Conservation (phyloP, 2,113 vertebrate species). For the Chitala chitala region DNA sequence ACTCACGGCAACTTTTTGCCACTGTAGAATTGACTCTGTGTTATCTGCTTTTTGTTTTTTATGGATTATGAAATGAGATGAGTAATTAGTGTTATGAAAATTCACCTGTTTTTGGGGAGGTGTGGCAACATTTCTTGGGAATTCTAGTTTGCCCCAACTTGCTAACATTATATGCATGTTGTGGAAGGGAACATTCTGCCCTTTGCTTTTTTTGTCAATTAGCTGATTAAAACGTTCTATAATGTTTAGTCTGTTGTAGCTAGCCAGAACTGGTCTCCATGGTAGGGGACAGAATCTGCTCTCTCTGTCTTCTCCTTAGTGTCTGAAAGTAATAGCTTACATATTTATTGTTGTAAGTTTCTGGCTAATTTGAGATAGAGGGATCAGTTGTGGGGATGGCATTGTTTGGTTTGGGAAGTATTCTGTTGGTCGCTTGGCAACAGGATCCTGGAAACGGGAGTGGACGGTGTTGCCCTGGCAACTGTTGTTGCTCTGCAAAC, state of each 20-base stretch:
- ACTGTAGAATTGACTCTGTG: not conserved
- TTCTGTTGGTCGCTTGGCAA: slow-evolving; percentile 83
- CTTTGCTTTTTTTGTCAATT: slow-evolving; percentile 33
- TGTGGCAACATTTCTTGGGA: slow-evolving; percentile 36
- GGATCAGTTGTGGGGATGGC: slow-evolving; percentile 75
- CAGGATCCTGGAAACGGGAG: slow-evolving; percentile 81
- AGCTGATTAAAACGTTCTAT: slow-evolving; percentile 20
- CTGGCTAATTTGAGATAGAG: slow-evolving; percentile 77
- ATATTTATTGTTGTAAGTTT: slow-evolving; percentile 80
- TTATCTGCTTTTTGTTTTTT: not conserved
- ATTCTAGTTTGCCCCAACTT: slow-evolving; percentile 27
- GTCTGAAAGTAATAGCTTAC: slow-evolving; percentile 83
- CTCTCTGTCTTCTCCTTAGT: slow-evolving; percentile 43
- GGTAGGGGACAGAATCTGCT: slow-evolving; percentile 58
- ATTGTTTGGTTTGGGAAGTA: slow-evolving; percentile 99
- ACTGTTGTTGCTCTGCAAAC: slow-evolving; percentile 93
- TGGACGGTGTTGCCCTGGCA: slow-evolving; percentile 82
- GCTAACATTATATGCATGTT: slow-evolving; percentile 19
- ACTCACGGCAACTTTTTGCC: slow-evolving; percentile 20
- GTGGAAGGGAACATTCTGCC: slow-evolving; percentile 36
- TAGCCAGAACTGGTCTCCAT: slow-evolving; percentile 37
- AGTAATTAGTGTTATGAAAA: slow-evolving; percentile 34
- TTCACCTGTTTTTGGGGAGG: slow-evolving; percentile 43
- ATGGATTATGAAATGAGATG: slow-evolving; percentile 43
- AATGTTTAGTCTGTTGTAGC: slow-evolving; percentile 40